Evolutionary conservation across 1,140 invertebrate species (phyloP).

Genomic region (Neodiprion pinetum): DNA sequence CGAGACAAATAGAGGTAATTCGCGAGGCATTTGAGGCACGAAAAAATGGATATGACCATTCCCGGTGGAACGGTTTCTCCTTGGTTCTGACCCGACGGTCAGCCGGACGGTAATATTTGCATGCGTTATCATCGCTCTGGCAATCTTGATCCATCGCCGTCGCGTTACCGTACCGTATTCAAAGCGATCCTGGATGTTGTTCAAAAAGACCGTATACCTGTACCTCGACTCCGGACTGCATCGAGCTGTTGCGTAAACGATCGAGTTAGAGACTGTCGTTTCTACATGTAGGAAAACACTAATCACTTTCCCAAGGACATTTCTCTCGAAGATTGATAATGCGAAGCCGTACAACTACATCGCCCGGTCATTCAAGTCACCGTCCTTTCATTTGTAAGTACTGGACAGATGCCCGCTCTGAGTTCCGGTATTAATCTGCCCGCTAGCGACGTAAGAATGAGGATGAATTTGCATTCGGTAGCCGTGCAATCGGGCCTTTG

Average conservation of each 20-base stretch:
- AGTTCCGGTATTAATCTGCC: conserved; percentile 5
- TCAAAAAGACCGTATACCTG: neutral
- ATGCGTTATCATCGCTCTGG: neutral
- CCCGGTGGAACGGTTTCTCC: neutral
- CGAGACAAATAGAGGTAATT: too few species aligned
- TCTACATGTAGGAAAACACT: neutral
- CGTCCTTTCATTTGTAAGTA: neutral
- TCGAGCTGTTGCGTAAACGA: too few species aligned
- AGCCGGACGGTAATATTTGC: neutral
- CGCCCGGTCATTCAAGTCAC: too few species aligned
- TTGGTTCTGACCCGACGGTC: neutral
- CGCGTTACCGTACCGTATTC: neutral
- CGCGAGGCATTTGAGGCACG: neutral
- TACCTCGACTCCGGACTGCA: neutral
- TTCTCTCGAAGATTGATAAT: neutral
- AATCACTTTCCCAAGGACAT: neutral
- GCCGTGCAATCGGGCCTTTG: neutral
- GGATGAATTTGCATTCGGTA: conserved; percentile 5
- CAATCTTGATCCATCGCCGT: conserved; percentile 2
- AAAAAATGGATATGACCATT: neutral
- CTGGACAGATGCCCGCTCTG: neutral
- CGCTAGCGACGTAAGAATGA: neutral
- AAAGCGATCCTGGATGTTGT: neutral
- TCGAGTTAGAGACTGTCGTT: neutral
- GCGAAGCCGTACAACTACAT: neutral